These are phyloP conservation scores for Archips crataeganus DNA, from an alignment of 2,888 invertebrate genomes.

Conservation along the genomic window DNA sequence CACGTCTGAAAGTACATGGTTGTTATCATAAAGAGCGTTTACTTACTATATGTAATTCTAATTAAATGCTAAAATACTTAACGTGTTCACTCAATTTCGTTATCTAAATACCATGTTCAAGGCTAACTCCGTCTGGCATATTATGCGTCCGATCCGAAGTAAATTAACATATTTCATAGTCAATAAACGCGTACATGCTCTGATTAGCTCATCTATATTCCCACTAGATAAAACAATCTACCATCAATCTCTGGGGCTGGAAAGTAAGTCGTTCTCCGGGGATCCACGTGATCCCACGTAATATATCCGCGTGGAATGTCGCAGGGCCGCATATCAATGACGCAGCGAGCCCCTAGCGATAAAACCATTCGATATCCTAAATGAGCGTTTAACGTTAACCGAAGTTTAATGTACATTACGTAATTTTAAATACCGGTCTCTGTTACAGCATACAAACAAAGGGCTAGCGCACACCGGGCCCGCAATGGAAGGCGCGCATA, in stretches of 20 bases:
- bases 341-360: slow-evolving; percentile 16
- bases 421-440: neutral
- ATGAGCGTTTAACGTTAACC: slow-evolving; percentile 26
- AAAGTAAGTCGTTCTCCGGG: slow-evolving; percentile 47
- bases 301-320: slow-evolving; percentile 38
- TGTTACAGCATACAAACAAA: neutral
- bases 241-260: slow-evolving; percentile 48
- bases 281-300: slow-evolving; percentile 44
- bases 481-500: neutral
- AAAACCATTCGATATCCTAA: slow-evolving; percentile 26
- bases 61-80: slow-evolving; percentile 11
- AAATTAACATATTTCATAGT: slow-evolving; percentile 40
- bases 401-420: slow-evolving; percentile 13
- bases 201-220: slow-evolving; percentile 42
- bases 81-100: slow-evolving; percentile 25
- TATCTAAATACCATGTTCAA: slow-evolving; percentile 39
- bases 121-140: slow-evolving; percentile 28
- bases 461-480: neutral
- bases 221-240: slow-evolving; percentile 44
- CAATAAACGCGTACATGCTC: slow-evolving; percentile 39
- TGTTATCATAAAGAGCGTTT: neutral
- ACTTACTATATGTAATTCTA: slow-evolving; percentile 1
- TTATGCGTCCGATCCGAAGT: slow-evolving; percentile 26
- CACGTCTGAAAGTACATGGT: too few species aligned
- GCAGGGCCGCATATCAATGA: slow-evolving; percentile 46